Percentiles rank a stretch among this genome's conserved stretches.
Conservation (phyloP, 2,113 vertebrate species). For the Takifugu flavidus region DNA sequence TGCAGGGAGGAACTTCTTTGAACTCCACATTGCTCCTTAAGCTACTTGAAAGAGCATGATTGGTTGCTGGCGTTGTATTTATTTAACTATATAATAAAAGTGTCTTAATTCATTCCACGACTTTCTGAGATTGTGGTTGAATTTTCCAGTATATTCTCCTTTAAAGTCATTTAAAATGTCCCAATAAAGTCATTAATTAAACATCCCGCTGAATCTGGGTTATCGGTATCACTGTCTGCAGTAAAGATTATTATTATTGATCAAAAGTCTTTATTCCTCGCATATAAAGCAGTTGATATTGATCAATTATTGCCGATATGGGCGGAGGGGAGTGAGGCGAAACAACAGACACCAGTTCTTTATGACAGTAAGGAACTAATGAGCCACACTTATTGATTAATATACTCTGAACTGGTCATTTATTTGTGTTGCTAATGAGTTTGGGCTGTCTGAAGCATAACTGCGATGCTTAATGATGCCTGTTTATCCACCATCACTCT, state of each 20-base stretch:
- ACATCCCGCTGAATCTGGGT: too few species aligned
- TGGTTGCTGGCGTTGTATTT: too few species aligned
- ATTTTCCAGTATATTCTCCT: too few species aligned
- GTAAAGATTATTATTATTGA: neutral
- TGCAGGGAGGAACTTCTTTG: too few species aligned
- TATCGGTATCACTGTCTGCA: too few species aligned
- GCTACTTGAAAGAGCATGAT: too few species aligned
- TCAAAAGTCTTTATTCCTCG: neutral
- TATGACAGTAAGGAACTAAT: constrained; percentile 1
- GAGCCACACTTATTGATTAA: constrained; percentile 2
- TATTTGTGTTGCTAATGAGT: constrained; percentile 8
- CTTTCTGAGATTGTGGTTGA: too few species aligned
- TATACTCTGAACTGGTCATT: neutral
- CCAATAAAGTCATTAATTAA: too few species aligned
- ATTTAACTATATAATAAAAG: too few species aligned
- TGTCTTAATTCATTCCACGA: too few species aligned
- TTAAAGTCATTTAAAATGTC: too few species aligned
- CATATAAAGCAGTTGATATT: neutral
- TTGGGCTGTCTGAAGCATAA: neutral
- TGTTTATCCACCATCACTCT: neutral
- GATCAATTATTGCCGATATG: neutral
- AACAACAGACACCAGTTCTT: neutral
- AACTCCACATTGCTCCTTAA: too few species aligned
- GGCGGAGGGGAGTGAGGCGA: constrained; percentile 1
- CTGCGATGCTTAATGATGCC: neutral